These are phyloP conservation scores for Eubasilissa splendida DNA, from an alignment of 2,888 invertebrate species.

Conservation along the genomic window DNA sequence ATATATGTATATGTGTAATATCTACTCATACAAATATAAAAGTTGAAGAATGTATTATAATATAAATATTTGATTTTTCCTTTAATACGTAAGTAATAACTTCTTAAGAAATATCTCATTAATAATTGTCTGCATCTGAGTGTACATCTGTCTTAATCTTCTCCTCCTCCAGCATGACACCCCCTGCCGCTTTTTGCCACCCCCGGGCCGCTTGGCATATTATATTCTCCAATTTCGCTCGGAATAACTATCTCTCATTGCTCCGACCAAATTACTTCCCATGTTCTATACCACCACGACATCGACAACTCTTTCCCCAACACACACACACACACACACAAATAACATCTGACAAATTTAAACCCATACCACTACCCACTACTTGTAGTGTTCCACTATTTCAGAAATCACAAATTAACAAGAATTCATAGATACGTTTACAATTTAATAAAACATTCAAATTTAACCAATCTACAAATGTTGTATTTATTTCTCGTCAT, in stretches of 20 bases:
- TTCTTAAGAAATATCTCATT: neutral
- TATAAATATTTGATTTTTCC: neutral
- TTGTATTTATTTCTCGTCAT: too few species aligned
- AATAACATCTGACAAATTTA: neutral
- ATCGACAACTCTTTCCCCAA: slow-evolving; percentile 25
- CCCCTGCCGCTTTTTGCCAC: neutral
- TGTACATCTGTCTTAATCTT: slow-evolving; percentile 23
- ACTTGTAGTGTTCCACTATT: neutral
- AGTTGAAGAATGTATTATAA: too few species aligned
- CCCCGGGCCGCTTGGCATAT: slow-evolving; percentile 52
- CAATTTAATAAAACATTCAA: too few species aligned
- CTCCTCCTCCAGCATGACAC: neutral
- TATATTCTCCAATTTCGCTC: slow-evolving; percentile 58
- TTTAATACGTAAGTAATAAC: too few species aligned
- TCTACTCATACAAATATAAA: too few species aligned
- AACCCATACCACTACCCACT: neutral
- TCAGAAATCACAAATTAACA: too few species aligned
- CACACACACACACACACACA: neutral
- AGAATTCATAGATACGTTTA: too few species aligned
- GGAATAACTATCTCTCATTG: slow-evolving; percentile 58
- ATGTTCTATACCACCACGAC: slow-evolving; percentile 20
- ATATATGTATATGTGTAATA: too few species aligned
- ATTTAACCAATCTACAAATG: too few species aligned
- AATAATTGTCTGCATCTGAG: slow-evolving; percentile 18
- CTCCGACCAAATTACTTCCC: slow-evolving; percentile 56